Evolutionary conservation across 2,113 vertebrate genomes (phyloP), one percentile per base, ranked within the genome.

Genomic region (Corvus moneduloides): DNA sequence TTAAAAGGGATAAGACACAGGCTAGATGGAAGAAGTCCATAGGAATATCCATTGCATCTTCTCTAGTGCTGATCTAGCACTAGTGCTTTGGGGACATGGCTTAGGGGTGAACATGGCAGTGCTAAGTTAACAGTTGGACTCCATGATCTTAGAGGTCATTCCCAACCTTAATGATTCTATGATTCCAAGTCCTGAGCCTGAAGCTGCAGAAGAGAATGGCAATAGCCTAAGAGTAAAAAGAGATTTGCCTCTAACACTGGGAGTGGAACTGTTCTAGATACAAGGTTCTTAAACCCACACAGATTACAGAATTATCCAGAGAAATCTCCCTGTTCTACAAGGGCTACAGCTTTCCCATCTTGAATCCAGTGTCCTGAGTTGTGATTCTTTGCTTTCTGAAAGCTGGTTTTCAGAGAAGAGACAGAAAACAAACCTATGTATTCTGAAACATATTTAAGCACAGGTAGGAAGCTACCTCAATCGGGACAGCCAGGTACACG

Each of bases 401-500:
- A 78, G 46, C 2, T 32, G 21, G 10, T 58, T 89, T 89, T 56
- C 84, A 73, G 58, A 89, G 37, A 66, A 86, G 19, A 78, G 28
- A 64, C 1, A 56, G 5, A 63, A 56, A 22, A 82, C 11, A 87
- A 78, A 76, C 15, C 30, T 62, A 18, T 18, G 4, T 28, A 72
- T 51, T 76, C 43, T 33, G n/a, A 74, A 66, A 90, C 16, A 8
- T 35, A 74, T 75, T 64, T 72, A 64, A 82, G 49, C 24, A 52
- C 39, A 35, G 32, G 24, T 61, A 44, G 91, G 24, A 82, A 79
- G 27, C 11, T 35, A 62, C n/a, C 59, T 61, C 18, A 2, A 16
- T 15, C 27, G 35, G 74, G 32, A 54, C 43, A 87, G 61, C 1
- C 64, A 76, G 9, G 24, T 66, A 80, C 0, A 0, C 15, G 13